Conservation (phyloP, 2,888 invertebrate species). For the Atherix ibis region DNA sequence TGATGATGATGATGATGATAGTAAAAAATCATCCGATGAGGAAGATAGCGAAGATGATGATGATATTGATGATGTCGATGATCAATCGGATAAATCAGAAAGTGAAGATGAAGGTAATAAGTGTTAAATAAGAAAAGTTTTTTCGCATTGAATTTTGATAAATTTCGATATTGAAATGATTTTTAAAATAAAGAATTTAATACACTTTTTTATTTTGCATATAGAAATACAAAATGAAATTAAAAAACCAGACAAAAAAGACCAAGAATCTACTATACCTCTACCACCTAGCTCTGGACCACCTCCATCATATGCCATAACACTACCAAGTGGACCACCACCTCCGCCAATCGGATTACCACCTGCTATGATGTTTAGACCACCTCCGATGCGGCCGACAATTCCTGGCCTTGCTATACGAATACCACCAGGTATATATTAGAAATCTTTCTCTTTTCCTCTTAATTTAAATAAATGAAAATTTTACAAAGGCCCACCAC, state of each 20-base stretch:
- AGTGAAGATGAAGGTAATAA: conserved; percentile 1
- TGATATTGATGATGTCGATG: conserved; percentile 7
- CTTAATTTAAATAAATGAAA: not conserved
- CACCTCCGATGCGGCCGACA: conserved; percentile 39
- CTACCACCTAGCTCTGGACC: conserved; percentile 20
- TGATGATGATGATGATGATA: conserved; percentile 10
- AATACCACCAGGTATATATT: conserved; percentile 34
- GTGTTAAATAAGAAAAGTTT: no score
- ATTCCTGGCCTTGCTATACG: conserved; percentile 34
- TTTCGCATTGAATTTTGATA: not conserved
- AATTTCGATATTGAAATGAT: not conserved
- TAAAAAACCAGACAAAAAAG: conserved; percentile 2
- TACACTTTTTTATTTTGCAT: no score
- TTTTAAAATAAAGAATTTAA: no score
- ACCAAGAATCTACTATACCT: conserved; percentile 10
- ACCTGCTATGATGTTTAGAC: conserved; percentile 38
- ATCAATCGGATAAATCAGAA: not conserved
- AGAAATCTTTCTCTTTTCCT: conserved; percentile 11
- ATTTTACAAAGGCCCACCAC: conserved; percentile 36
- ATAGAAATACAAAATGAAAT: not conserved
- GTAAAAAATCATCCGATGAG: not conserved
- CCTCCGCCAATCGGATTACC: conserved; percentile 38
- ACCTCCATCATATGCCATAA: conserved; percentile 18
- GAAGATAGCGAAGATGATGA: conserved; percentile 9
- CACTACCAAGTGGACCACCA: conserved; percentile 34